These are phyloP conservation scores for Adelognathus sp. DNA, from an alignment of 2,888 invertebrate genomes.

Conservation along the genomic window DNA sequence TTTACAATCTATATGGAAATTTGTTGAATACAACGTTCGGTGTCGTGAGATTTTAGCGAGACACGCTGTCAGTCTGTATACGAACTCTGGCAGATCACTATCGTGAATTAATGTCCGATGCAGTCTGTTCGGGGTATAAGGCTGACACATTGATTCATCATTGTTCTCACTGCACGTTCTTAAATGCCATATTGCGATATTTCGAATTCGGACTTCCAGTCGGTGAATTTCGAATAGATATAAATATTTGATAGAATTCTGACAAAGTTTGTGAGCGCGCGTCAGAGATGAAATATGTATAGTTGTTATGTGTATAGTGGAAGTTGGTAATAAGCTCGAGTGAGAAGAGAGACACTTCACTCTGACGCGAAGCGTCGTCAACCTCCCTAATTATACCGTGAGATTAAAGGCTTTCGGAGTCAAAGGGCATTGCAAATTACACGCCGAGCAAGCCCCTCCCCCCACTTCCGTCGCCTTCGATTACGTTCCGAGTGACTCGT, in stretches of 20 bases:
- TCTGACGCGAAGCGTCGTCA: conserved; percentile 48
- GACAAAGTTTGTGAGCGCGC: neutral
- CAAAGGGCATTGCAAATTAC: conserved; percentile 61
- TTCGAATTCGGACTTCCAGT: neutral
- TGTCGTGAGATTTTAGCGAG: neutral
- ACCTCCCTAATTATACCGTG: conserved; percentile 58
- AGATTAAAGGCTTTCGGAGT: conserved; percentile 59
- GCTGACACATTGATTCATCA: neutral
- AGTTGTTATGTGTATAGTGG: neutral
- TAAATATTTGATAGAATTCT: neutral
- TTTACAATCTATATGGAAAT: conserved; percentile 30
- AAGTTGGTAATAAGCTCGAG: neutral
- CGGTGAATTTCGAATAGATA: neutral
- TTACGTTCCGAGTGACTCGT: conserved; percentile 41
- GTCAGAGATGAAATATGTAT: neutral
- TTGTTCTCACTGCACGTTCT: neutral
- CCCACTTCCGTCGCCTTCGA: conserved; percentile 50
- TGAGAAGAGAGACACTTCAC: conserved; percentile 46
- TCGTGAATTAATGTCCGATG: neutral
- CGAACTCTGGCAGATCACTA: neutral
- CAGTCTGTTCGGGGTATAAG: neutral
- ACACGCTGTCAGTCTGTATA: neutral
- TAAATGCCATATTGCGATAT: neutral
- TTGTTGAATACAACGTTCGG: conserved; percentile 17
- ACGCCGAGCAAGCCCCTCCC: conserved; percentile 18